phyloP scores from a whole-genome alignment of 92 coral and sea anemone genomes.

The Zoanthus sociatus region DNA sequence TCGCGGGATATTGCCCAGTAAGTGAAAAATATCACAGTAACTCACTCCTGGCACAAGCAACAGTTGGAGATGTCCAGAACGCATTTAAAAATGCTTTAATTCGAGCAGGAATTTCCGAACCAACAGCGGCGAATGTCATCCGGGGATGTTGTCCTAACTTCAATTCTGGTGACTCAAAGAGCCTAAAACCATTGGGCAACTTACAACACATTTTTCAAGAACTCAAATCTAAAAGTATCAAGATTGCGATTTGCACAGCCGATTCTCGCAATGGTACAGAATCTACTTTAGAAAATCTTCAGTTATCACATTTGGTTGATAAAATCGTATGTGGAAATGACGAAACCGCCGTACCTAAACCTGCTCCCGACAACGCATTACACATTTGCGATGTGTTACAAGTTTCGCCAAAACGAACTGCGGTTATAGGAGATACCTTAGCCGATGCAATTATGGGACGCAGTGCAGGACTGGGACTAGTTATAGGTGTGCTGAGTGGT shows the following conservation, averaged over 20 bases:
- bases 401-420: slow-evolving; percentile 77
- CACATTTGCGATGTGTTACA: slow-evolving; percentile 80
- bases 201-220: slow-evolving; percentile 73
- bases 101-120: slow-evolving; percentile 65
- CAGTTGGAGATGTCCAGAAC: slow-evolving; percentile 81
- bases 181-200: slow-evolving; percentile 76
- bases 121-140: slow-evolving; percentile 71
- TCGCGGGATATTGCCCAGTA: slow-evolving; percentile 85
- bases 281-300: slow-evolving; percentile 83
- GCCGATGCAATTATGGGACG: slow-evolving; percentile 96
- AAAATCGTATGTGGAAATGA: slow-evolving; percentile 93
- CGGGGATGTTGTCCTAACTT: slow-evolving; percentile 78
- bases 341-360: slow-evolving; percentile 80
- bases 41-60: slow-evolving; percentile 89
- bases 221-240: slow-evolving; percentile 77
- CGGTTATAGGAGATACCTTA: slow-evolving; percentile 89
- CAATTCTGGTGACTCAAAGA: slow-evolving; percentile 79
- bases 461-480: slow-evolving; percentile 86
- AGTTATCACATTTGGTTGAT: slow-evolving; percentile 75
- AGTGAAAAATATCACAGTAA: slow-evolving; percentile 69
- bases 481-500: slow-evolving; percentile 90
- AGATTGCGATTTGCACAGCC: slow-evolving; percentile 90
- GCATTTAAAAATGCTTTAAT: slow-evolving; percentile 78
- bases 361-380: slow-evolving; percentile 90
- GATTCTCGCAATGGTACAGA: slow-evolving; percentile 91